Base-by-base conservation (phyloP, 2,888 invertebrate species). In the Himalopsyche japonica region DNA sequence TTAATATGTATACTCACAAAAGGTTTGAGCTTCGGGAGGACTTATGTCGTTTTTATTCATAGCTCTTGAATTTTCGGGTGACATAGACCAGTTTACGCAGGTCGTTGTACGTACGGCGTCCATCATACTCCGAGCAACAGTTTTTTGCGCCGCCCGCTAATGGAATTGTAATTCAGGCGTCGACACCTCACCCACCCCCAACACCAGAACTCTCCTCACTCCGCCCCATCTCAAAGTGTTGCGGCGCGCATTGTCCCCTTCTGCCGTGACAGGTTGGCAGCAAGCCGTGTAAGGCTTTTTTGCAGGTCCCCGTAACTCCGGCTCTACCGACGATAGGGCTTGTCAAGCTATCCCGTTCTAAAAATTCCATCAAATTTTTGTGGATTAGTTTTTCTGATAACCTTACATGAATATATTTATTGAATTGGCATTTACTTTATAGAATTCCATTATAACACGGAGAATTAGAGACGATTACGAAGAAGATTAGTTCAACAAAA, bases 111-210 rank as follows among this genome's bases (percentile, higher is more conserved):
- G 70, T 70, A 30, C 12, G 70, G 12, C 70, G 70, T 30, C 70
- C 27, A 70, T 70, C 70, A 70, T 70, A 15, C 24, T 70, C 37
- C 81, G 84, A 81, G 82, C 86, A 82, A 82, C 82, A 81, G 83
- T 87, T 87, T 87, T 87, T 84, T 83, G 76, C 76, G 81, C 34
- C 49, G 79, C 48, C 34, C 48, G 82, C 85, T 87, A 85, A 87
- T 87, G 87, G 87, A 86, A 85, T 83, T 86, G 86, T 86, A 87
- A 87, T 87, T 81, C 84, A 70, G 76, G 79, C 76, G 57, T 76
- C 78, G 79, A 76, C 70, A 32, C 57, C 49, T 43, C 79, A 49
- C 43, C 81, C 76, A 48, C 80, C 64, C 81, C 49, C 81, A 20
- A 37, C 47, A n/a, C 76, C 79, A 64, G 64, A 47, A 32, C 80